Evolutionary conservation across 2,797 vertebrate species (phyloP), one percentile per base, ranked within the genome.

Genomic region (Sebastes kiyomatsui): DNA sequence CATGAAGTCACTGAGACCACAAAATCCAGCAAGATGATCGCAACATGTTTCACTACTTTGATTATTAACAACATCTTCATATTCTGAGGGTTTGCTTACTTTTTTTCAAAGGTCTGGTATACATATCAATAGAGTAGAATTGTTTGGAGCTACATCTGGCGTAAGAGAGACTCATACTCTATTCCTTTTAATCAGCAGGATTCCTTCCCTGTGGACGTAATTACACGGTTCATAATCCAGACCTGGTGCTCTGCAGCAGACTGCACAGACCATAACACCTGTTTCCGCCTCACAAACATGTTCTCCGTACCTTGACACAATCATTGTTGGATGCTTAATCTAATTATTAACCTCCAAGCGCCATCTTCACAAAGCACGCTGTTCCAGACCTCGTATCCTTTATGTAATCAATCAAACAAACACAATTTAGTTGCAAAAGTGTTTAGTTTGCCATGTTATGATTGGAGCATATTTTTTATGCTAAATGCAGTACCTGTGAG

Each of bases 141-240:
- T 85, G 68, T 87, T 87, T 35, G 20, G 59, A 67, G 66, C 27
- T 58, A 18, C 62, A 73, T 84, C 68, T 75, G 69, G 67, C 70
- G 65, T 35, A 59, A 73, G 72, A 72, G 68, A 68, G 58, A 72
- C 77, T 93, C 77, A 88, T 92, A 84, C 86, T 76, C 69, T 77
- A 90, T 91, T 93, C 90, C 73, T 80, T 94, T 91, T 91, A 89
- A 92, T 93, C 84, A 84, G 85, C 76, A 64, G 68, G 72, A 82
- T 82, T 88, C 81, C 70, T 71, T 87, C 92, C 90, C 92, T 84
- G 78, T 88, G 87, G 92, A 93, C 67, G 70, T 90, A 90, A 93
- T 94, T 92, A 93, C 88, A 89, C 78, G 81, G 82, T 88, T 86
- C 80, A 92, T 84, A 82, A 87, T 88, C 42, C 81, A 82, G 84